Evolutionary conservation across 2,888 invertebrate genomes (phyloP).

Genomic region (Euproctis similis): DNA sequence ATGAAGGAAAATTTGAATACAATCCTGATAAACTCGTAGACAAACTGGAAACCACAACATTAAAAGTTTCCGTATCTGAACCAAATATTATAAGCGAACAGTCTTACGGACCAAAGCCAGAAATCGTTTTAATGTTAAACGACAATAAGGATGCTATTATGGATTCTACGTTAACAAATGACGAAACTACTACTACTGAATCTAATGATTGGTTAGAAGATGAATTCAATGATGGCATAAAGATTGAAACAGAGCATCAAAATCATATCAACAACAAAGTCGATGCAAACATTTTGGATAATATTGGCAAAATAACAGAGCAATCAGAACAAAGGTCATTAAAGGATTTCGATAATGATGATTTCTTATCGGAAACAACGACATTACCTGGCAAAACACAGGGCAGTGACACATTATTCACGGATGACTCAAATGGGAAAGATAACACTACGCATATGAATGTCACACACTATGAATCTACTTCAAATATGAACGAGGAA

Average conservation of each 20-base stretch:
- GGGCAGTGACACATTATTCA: constrained; percentile 6
- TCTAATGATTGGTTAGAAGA: constrained; percentile 44
- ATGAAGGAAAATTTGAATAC: constrained; percentile 20
- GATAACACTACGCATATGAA: constrained; percentile 3
- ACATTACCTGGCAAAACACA: constrained; percentile 8
- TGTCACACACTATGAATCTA: too few relatives aligned
- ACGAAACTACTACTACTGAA: constrained; percentile 25
- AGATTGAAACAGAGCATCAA: constrained; percentile 6
- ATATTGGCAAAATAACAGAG: constrained; percentile 16
- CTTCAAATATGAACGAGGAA: constrained; percentile 1
- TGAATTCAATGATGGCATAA: constrained; percentile 15
- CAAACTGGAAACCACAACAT: constrained; percentile 28
- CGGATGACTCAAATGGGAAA: constrained; percentile 4
- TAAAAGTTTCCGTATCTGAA: constrained; percentile 36
- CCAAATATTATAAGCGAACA: constrained; percentile 38
- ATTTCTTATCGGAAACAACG: constrained; percentile 25
- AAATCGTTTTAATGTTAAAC: constrained; percentile 38
- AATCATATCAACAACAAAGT: constrained; percentile 9
- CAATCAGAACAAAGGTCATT: constrained; percentile 45
- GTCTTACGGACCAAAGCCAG: constrained; percentile 42
- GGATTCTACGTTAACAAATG: constrained; percentile 10
- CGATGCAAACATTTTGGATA: constrained; percentile 17
- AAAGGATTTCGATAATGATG: constrained; percentile 33
- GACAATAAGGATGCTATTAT: constrained; percentile 20
- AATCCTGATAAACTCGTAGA: constrained; percentile 16